Evolutionary conservation across 2,113 vertebrate genomes (phyloP).

Genomic region (Gopherus evgoodei): DNA sequence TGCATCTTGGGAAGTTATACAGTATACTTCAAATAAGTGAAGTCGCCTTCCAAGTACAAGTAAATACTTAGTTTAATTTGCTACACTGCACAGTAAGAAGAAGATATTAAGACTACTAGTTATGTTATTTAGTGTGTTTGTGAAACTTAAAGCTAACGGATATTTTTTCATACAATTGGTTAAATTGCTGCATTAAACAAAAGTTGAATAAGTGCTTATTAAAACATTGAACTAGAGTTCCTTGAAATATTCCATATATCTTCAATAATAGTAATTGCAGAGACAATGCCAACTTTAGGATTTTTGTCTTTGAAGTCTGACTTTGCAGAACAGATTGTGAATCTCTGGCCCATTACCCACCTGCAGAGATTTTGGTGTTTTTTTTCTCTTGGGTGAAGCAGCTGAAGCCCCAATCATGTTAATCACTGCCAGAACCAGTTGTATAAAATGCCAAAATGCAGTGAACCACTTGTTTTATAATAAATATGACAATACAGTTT

Average conservation of each 20-base stretch:
- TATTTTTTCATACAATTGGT: slow-evolving; percentile 41
- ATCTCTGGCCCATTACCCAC: slow-evolving; percentile 89
- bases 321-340: slow-evolving; percentile 89
- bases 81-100: not conserved
- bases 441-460: slow-evolving; percentile 87
- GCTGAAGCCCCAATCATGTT: slow-evolving; percentile 83
- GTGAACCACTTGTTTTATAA: slow-evolving; percentile 81
- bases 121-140: not conserved
- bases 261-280: slow-evolving; percentile 70
- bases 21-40: slow-evolving; percentile 70
- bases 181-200: slow-evolving; percentile 59
- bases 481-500: slow-evolving; percentile 83
- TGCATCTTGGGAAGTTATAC: slow-evolving; percentile 60
- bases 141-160: slow-evolving; percentile 4
- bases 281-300: slow-evolving; percentile 74
- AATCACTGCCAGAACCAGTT: slow-evolving; percentile 91
- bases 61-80: slow-evolving; percentile 57
- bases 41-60: slow-evolving; percentile 67
- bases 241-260: slow-evolving; percentile 73
- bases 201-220: slow-evolving; percentile 49
- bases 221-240: slow-evolving; percentile 66
- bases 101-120: not conserved
- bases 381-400: slow-evolving; percentile 86
- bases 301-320: slow-evolving; percentile 85
- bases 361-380: slow-evolving; percentile 85